Percentiles rank a stretch among this genome's conserved stretches.
phyloP scores from a whole-genome alignment of 2,888 invertebrate genomes.

The Sphaeridia pumilis region DNA sequence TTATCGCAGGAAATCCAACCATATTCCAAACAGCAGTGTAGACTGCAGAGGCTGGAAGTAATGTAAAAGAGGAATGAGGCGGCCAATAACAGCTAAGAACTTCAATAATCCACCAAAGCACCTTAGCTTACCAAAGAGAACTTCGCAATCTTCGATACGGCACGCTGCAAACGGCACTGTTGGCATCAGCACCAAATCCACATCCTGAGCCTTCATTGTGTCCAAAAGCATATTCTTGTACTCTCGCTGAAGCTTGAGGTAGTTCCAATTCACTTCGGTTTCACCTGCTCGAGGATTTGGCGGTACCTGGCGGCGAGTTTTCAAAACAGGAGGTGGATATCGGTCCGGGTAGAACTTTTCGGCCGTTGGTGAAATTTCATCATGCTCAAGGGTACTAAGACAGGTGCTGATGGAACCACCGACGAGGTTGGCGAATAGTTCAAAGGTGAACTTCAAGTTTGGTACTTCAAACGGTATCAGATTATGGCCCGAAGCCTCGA shows the following conservation, averaged over 20 bases:
- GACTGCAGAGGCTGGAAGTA: too few species aligned
- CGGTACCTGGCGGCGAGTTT: not conserved
- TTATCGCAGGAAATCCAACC: too few species aligned
- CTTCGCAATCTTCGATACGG: not conserved
- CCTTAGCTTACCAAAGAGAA: not conserved
- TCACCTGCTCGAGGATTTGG: not conserved
- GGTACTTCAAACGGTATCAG: constrained; percentile 21
- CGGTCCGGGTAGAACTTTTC: not conserved
- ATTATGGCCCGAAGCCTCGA: constrained; percentile 18
- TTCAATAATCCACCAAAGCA: too few species aligned
- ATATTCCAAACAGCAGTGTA: too few species aligned
- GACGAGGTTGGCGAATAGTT: not conserved
- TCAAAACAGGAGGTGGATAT: not conserved
- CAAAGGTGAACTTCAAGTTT: not conserved
- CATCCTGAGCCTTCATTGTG: constrained; percentile 11
- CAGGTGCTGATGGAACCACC: not conserved
- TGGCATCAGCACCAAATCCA: not conserved
- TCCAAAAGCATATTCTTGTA: constrained; percentile 9
- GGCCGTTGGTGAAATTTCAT: not conserved
- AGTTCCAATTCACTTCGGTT: not conserved
- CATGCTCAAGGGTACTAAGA: not conserved
- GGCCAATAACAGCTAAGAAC: too few species aligned
- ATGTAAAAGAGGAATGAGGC: too few species aligned
- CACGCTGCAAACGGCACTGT: not conserved
- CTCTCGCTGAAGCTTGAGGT: constrained; percentile 1